These are phyloP conservation scores for Nomada hirtipes DNA, from an alignment of 2,888 invertebrate genomes.

Conservation along the genomic window DNA sequence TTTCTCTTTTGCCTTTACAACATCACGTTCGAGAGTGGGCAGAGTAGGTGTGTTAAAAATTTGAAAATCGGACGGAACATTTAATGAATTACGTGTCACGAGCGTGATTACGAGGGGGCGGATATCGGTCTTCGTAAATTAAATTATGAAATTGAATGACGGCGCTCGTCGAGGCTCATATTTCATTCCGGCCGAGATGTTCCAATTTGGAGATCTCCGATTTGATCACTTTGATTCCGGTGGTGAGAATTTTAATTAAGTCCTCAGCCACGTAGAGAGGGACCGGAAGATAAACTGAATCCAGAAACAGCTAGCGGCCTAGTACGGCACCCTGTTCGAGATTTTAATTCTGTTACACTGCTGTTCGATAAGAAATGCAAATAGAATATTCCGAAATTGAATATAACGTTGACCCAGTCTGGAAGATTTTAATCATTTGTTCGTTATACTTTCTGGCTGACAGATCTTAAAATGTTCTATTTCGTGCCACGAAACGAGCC, in stretches of 20 bases:
- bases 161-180: background rate
- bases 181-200: constrained; percentile 26
- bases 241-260: constrained; percentile 66
- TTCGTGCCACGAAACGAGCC: background rate
- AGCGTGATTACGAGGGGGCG: constrained; percentile 1
- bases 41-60: background rate
- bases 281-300: constrained; percentile 43
- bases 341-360: constrained; percentile 40
- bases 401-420: constrained; percentile 9
- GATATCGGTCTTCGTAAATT: constrained; percentile 1
- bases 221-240: constrained; percentile 31
- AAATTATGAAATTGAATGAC: constrained; percentile 29
- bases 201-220: constrained; percentile 21
- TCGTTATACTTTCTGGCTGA: constrained; percentile 11
- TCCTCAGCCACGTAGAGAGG: constrained; percentile 1
- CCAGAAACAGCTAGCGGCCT: constrained; percentile 1
- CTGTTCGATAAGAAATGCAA: constrained; percentile 10
- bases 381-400: constrained; percentile 27
- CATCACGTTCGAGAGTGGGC: background rate
- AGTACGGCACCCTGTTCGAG: constrained; percentile 5
- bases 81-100: constrained; percentile 36
- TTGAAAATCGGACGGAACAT: background rate
- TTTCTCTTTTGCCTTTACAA: background rate
- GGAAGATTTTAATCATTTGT: constrained; percentile 18
- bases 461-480: constrained; percentile 17